phyloP scores from a whole-genome alignment of 1,140 invertebrate species.

The Phocides pigmalion region DNA sequence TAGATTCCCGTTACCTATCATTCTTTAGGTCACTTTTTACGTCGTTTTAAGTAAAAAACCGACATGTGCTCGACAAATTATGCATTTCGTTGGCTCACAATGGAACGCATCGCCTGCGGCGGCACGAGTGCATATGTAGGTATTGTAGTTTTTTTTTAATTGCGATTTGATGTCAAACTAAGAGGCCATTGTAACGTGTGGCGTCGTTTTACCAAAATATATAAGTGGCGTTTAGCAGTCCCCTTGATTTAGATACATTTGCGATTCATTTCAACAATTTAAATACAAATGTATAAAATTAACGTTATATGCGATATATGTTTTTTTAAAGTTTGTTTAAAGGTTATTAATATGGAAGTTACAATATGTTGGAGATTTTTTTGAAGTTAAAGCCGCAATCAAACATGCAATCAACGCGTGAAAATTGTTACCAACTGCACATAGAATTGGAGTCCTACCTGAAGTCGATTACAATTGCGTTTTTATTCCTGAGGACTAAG shows the following conservation, averaged over 20 bases:
- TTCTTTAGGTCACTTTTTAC: slow-evolving; percentile 74
- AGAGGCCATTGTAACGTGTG: slow-evolving; percentile 59
- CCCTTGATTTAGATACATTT: slow-evolving; percentile 1
- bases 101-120: slow-evolving; percentile 55
- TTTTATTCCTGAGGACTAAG: too few relatives aligned
- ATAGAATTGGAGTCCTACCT: too few relatives aligned
- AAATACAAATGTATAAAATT: too few relatives aligned
- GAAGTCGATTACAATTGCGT: too few relatives aligned
- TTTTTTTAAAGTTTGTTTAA: too few relatives aligned
- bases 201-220: slow-evolving; percentile 50
- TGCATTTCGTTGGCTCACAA: slow-evolving; percentile 79
- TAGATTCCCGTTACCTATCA: slow-evolving; percentile 69
- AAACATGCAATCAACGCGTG: too few relatives aligned
- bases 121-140: slow-evolving; percentile 59
- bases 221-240: slow-evolving; percentile 34
- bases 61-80: slow-evolving; percentile 81
- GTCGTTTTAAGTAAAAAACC: slow-evolving; percentile 70
- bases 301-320: too few relatives aligned
- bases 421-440: too few relatives aligned
- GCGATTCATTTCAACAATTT: too few relatives aligned
- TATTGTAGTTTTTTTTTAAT: slow-evolving; percentile 71
- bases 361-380: background rate
- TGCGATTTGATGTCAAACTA: slow-evolving; percentile 69
- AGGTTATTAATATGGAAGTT: too few relatives aligned
- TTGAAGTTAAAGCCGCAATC: too few relatives aligned